Base-by-base conservation (phyloP, 2,888 invertebrate genomes). In the Pseudococcus longispinus region DNA sequence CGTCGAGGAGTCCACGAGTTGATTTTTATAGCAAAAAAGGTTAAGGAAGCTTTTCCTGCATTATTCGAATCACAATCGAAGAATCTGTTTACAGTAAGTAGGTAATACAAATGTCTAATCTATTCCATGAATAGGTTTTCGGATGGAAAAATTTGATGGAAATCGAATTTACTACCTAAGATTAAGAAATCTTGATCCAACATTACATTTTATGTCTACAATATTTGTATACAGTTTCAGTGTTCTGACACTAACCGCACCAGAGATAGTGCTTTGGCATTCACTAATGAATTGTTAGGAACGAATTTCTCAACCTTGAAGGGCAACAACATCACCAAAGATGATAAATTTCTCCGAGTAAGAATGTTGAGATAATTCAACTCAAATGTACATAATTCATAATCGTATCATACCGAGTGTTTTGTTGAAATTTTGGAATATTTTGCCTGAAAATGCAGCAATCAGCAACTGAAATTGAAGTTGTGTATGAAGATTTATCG, bases 261-360 rank as follows among this genome's bases (percentile, higher is more conserved):
- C 11, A 29, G 46, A 32, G 84, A 84, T 5, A 84, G 84, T 20
- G 84, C 84, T n/a, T 5, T 84, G 23, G 60, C 37, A 5, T 84
- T 84, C n/a, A 84, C 18, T 32, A 84, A 84, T 55, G 55, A 55
- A 32, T 8, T 84, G 26, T 32, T 55, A 4, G 37, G 37, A 11
- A 55, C 84, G 0, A 60, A 51, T 55, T 51, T n/a, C 32, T n/a
- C 32, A 26, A 32, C 20, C 18, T 2, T 20, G 2, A 2, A 60
- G 15, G 84, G 60, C 1, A 84, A 84, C 46, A 84, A 84, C n/a
- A 84, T 84, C 11, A 32, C 29, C 18, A 20, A 55, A 51, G 46
- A 84, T 60, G 60, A 60, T n/a, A 11, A 60, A 29, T 55, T 84
- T 23, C 84, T 84, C 29, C 51, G 32, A 18, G 84, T 84, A 37